Base-by-base conservation (phyloP, 2,113 vertebrate species). In the Psittacula cyanocephala region DNA sequence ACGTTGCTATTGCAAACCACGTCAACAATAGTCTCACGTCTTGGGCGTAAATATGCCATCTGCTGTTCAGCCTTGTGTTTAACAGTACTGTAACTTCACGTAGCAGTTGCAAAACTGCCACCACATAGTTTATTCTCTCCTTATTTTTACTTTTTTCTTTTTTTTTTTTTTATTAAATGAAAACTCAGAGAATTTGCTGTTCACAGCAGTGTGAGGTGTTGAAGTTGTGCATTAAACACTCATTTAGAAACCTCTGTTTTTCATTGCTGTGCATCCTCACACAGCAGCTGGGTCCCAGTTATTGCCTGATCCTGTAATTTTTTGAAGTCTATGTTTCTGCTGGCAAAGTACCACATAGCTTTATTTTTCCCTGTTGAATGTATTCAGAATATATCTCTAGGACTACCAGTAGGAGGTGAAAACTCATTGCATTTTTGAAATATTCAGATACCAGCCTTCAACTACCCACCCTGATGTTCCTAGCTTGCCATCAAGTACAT, bases 11-110 rank as follows among this genome's bases (percentile, higher is more conserved):
- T 96, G 81, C 60, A 87, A 72, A 87, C 72, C 69, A 59, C 67
- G 68, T 97, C 93, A 97, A 94, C 69, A 93, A 84, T 11, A 57
- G 76, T 71, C 24, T 86, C 37, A 31, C 52, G 72, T 82, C 65
- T 92, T 93, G 77, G 75, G 39, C 2, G 10, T 89, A 96, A 93
- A 96, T 81, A 81, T 96, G 91, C 91, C 94, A 97, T 97, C 94
- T 97, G 93, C 92, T 95, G 77, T 95, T 91, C 90, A 88, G 72
- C 91, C 43, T 81, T 53, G 87, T 89, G 49, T 94, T 96, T 87
- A 92, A 92, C 94, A 95, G 72, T 50, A 70, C 41, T 92, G 43
- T 65, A 89, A 84, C 72, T 94, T 88, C 78, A 65, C 74, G 74
- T 59, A 59, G 64, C 41, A 68, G 39, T 74, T 70, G 89, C 37